phyloP scores from a whole-genome alignment of 2,113 vertebrate species.

The Strigops habroptila region DNA sequence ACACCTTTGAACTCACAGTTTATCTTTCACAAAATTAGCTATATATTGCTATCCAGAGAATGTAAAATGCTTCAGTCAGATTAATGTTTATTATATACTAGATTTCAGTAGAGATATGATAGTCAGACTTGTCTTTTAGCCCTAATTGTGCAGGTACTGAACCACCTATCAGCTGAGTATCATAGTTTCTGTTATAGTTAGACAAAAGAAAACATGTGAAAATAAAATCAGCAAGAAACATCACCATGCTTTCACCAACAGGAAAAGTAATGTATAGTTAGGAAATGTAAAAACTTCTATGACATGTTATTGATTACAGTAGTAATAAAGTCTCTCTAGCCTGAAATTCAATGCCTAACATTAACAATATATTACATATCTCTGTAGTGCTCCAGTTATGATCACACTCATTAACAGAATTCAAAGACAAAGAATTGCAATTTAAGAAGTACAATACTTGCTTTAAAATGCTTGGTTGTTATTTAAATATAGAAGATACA shows the following conservation, averaged over 20 bases:
- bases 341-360: background rate
- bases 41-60: background rate
- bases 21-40: background rate
- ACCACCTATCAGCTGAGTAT: background rate
- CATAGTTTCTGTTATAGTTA: background rate
- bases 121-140: background rate
- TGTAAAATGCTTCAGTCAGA: background rate
- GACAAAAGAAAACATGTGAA: background rate
- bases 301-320: background rate
- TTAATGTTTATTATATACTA: background rate
- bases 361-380: background rate
- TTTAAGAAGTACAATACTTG: background rate
- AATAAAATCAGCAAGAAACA: background rate
- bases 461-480: background rate
- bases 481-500: background rate
- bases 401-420: background rate
- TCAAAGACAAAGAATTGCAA: background rate
- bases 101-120: background rate
- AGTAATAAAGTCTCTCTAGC: background rate
- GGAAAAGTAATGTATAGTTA: background rate
- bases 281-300: background rate
- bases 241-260: background rate
- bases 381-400: background rate
- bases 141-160: background rate
- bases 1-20: background rate